phyloP scores from a whole-genome alignment of 2,113 vertebrate genomes.

The Dromaius novaehollandiae region DNA sequence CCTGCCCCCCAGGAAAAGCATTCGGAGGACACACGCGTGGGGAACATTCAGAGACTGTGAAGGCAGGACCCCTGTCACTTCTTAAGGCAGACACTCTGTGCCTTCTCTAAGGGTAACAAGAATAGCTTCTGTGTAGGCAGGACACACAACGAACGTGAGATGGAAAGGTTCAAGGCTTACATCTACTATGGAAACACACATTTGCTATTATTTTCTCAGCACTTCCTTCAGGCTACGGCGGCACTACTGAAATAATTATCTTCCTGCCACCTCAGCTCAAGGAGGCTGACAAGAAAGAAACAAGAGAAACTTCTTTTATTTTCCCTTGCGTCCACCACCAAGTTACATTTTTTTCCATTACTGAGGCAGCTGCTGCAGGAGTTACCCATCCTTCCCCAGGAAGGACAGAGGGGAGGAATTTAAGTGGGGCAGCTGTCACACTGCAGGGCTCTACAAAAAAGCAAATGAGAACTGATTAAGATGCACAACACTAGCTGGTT shows the following conservation, averaged over 20 bases:
- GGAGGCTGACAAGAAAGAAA: neutral
- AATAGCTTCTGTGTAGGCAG: neutral
- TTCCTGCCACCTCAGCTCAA: neutral
- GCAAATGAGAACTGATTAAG: neutral
- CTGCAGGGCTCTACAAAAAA: neutral
- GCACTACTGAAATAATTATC: neutral
- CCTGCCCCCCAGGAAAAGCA: neutral
- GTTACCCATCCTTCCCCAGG: neutral
- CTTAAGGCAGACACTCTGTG: neutral
- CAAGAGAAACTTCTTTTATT: neutral
- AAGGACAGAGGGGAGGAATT: neutral
- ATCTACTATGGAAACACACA: neutral
- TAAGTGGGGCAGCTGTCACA: neutral
- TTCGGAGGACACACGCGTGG: neutral
- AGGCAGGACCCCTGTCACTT: neutral
- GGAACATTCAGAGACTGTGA: neutral
- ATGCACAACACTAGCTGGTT: neutral
- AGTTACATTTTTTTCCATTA: neutral
- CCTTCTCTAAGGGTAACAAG: neutral
- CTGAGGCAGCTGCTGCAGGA: neutral
- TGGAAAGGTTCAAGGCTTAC: neutral
- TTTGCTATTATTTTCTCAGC: neutral
- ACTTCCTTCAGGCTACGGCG: neutral
- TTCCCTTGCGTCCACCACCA: neutral
- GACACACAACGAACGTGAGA: neutral